A percentile compares a stretch with the other conserved stretches of the same genome.
Conservation (phyloP, 2,113 vertebrate species). For the Cairina moschata region DNA sequence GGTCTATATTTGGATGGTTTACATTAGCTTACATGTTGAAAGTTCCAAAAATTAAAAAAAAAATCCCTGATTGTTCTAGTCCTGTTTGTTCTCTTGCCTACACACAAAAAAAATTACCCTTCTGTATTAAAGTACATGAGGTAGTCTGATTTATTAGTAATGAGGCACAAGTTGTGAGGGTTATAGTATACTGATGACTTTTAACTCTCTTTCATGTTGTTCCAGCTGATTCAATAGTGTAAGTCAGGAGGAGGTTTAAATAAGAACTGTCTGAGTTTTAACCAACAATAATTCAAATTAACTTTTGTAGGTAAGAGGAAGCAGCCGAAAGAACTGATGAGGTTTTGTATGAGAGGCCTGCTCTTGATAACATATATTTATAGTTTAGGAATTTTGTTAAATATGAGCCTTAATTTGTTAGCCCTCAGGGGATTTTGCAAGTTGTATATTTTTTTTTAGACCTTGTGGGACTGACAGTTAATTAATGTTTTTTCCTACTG, state of each 20-base stretch:
- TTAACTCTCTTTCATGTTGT: background rate
- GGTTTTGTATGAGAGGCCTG: background rate
- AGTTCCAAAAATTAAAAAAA: background rate
- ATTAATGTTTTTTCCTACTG: background rate
- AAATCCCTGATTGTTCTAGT: background rate
- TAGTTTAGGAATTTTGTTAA: conserved; percentile 41
- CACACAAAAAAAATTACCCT: background rate
- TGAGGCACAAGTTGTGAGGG: background rate
- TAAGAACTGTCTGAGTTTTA: background rate
- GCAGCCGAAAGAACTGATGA: background rate
- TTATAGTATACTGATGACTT: background rate
- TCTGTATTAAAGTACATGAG: background rate
- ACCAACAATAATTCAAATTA: background rate
- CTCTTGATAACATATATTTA: background rate
- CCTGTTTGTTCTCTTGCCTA: background rate
- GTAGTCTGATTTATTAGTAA: background rate
- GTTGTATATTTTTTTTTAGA: background rate
- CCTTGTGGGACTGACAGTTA: background rate
- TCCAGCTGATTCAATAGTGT: background rate
- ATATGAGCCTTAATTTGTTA: conserved; percentile 28
- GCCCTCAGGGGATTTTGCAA: background rate
- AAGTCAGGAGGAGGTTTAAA: background rate
- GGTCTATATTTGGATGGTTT: background rate
- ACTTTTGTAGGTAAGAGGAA: background rate
- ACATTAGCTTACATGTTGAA: accelerated